Evolutionary conservation across 2,888 invertebrate genomes (phyloP), one percentile per base, ranked within the genome.

Genomic region (Cordilura impudica): DNA sequence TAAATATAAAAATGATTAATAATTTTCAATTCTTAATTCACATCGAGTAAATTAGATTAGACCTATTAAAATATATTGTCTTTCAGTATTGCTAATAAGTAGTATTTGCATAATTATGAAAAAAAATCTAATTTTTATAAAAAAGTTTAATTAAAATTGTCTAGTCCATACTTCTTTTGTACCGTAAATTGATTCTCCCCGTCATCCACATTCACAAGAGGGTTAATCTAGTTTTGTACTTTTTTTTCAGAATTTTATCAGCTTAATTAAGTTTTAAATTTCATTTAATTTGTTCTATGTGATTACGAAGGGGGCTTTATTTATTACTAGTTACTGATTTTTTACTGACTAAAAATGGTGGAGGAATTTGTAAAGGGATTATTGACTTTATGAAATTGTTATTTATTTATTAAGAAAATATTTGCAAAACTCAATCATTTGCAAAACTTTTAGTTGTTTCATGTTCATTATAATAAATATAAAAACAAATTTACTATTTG

Each of bases 241-340:
- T 31, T 66, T 66, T 54, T 53, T 70, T 71, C 65, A 71, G 23
- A 63, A 51, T 60, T 73, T 74, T 74, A 70, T 74, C 47, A 60
- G 60, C 54, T 74, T 74, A 78, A 78, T 74, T 78, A 78, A 74
- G 70, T 78, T 78, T 70, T 66, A 70, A 78, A 70, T 78, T 73
- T 60, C 58, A 66, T 49, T 74, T 66, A 71, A 78, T 74, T 66
- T 66, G 39, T 56, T 39, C 31, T 51, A 74, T 53, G 35, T 70
- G 58, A 73, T 74, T 65, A 65, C 60, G 51, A 35, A 39, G 5
- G 35, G 35, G 35, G 35, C 10, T 35, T 39, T 39, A n/a, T 39
- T 39, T 39, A 10, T 39, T 39, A 39, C n/a, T n/a, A 4, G 4
- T 0, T 39, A n/a, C 35, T 1, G 35, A n/a, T 39, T 39, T 4